These are phyloP conservation scores for Chrysogorgia sp. DNA, from an alignment of 92 coral and sea anemone species.

Conservation along the genomic window DNA sequence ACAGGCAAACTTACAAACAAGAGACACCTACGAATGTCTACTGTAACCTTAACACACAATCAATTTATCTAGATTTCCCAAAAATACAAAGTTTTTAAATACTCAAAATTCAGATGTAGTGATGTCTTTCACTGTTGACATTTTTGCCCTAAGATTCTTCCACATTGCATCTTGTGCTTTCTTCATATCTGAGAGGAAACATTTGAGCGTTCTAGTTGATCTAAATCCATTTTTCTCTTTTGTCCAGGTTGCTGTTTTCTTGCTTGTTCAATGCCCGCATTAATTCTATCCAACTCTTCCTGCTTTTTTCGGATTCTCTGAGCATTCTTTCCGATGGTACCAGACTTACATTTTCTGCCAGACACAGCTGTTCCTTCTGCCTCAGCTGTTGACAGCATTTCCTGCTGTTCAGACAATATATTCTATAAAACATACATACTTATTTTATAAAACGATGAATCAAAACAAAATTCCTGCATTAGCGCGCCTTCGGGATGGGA, in stretches of 20 bases:
- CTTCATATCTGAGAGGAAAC: constrained; percentile 8
- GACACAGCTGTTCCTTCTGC: too few relatives aligned
- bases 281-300: not conserved
- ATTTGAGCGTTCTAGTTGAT: not conserved
- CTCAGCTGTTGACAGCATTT: too few relatives aligned
- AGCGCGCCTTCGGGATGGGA: too few relatives aligned
- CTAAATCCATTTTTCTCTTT: not conserved
- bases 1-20: too few relatives aligned
- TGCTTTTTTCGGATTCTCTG: constrained; percentile 4
- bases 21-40: too few relatives aligned
- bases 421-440: too few relatives aligned
- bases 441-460: too few relatives aligned
- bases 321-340: not conserved
- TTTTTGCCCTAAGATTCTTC: not conserved
- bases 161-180: constrained; percentile 11
- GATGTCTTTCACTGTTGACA: constrained; percentile 3
- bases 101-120: not conserved
- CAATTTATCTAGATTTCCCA: too few relatives aligned
- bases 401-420: too few relatives aligned
- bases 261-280: not conserved
- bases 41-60: too few relatives aligned
- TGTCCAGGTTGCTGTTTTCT: constrained; percentile 1
- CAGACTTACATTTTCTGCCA: not conserved
- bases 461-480: too few relatives aligned
- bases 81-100: too few relatives aligned